Evolutionary conservation across 2,888 invertebrate species (phyloP).

Genomic region (Cheilosia vulpina): DNA sequence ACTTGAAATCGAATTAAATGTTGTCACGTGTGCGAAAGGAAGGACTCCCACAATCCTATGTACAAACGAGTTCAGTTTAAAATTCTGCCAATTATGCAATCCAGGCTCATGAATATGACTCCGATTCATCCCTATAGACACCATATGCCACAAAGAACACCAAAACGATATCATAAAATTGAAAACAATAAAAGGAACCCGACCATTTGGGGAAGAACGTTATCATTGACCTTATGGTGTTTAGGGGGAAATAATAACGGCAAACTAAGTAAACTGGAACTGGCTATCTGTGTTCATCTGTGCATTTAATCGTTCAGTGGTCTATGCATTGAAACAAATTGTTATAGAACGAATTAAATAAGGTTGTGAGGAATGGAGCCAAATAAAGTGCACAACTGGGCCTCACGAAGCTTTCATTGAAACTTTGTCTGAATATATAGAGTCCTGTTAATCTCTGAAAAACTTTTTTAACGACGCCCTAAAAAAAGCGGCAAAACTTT

Average conservation of each 20-base stretch:
- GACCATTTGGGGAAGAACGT: neutral
- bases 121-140: neutral
- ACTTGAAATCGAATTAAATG: slow-evolving; percentile 48
- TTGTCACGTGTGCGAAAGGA: slow-evolving; percentile 28
- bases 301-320: neutral
- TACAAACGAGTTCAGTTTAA: no score
- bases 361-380: no score
- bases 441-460: no score
- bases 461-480: no score
- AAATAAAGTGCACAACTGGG: no score
- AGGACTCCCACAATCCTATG: neutral
- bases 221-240: slow-evolving; percentile 20
- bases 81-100: no score
- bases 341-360: neutral
- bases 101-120: no score
- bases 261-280: slow-evolving; percentile 10
- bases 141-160: neutral
- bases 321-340: no score
- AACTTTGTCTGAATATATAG: no score
- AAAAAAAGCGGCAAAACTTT: no score
- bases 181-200: neutral
- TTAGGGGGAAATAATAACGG: neutral
- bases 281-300: slow-evolving; percentile 12
- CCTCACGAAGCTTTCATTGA: no score
- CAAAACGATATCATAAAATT: neutral